phyloP scores from a whole-genome alignment of 2,888 invertebrate genomes.

The Saturnia japonica region DNA sequence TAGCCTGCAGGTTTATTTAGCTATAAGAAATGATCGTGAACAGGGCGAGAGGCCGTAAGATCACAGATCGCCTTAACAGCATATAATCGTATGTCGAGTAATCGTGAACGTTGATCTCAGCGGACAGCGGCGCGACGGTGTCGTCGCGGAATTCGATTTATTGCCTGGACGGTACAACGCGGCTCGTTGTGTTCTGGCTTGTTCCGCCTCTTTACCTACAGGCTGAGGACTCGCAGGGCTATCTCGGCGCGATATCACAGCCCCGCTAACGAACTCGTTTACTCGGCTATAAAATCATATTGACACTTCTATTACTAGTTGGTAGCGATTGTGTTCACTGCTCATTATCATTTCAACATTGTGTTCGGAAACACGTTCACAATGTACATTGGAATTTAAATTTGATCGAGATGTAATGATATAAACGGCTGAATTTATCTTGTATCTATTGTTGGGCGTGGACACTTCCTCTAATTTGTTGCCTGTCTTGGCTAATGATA shows the following conservation, averaged over 20 bases:
- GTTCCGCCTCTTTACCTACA: constrained; percentile 60
- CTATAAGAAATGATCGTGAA: constrained; percentile 46
- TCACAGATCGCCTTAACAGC: constrained; percentile 41
- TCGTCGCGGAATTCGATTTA: constrained; percentile 75
- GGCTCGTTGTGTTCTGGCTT: constrained; percentile 54
- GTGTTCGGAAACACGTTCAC: neutral
- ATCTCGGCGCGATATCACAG: constrained; percentile 62
- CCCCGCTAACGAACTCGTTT: constrained; percentile 60
- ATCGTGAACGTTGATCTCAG: constrained; percentile 63
- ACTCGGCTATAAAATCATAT: constrained; percentile 51
- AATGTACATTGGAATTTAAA: constrained; percentile 4
- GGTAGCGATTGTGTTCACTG: constrained; percentile 17
- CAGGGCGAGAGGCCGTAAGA: constrained; percentile 37
- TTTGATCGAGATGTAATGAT: neutral
- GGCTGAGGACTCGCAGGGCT: constrained; percentile 52
- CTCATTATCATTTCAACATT: constrained; percentile 5
- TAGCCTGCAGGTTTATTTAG: constrained; percentile 27
- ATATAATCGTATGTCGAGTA: constrained; percentile 59
- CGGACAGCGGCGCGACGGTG: constrained; percentile 53
- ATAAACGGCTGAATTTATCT: constrained; percentile 6
- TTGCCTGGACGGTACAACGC: constrained; percentile 61
- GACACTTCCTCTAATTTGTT: constrained; percentile 8
- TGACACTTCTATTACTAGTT: constrained; percentile 44
- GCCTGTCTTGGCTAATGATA: constrained; percentile 10
- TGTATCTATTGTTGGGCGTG: constrained; percentile 12